Percentiles rank a stretch among this genome's conserved stretches.
phyloP scores from a whole-genome alignment of 2,888 invertebrate genomes.

The Frankliniella fusca region DNA sequence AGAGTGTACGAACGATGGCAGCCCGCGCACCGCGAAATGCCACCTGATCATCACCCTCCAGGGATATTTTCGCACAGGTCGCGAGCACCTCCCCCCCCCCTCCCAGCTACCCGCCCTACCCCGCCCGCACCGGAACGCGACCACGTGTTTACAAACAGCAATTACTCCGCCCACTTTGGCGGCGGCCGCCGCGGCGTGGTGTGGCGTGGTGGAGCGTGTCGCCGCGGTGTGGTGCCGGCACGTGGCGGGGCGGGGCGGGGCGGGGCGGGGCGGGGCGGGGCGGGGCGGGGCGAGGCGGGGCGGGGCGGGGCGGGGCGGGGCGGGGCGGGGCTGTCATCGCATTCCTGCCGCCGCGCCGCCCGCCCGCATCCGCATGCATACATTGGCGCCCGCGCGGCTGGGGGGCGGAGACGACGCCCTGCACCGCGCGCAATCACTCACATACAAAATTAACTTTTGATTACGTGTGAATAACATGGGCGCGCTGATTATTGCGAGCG shows the following conservation, averaged over 20 bases:
- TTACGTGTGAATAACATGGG: too few relatives aligned
- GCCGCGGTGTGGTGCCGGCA: background rate
- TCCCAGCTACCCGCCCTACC: background rate
- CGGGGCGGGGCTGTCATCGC: background rate
- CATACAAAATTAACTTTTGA: too few relatives aligned
- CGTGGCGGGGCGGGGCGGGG: background rate
- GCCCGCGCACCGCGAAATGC: too few relatives aligned
- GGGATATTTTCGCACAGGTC: too few relatives aligned
- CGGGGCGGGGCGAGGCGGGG: background rate
- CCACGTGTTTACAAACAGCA: constrained; percentile 24
- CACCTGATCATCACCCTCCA: too few relatives aligned
- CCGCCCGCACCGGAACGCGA: background rate
- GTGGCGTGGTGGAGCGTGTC: background rate
- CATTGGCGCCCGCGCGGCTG: background rate
- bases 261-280: background rate
- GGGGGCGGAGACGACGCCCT: too few relatives aligned
- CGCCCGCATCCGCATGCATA: background rate
- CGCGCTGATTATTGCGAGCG: too few relatives aligned
- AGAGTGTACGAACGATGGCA: too few relatives aligned
- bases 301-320: background rate
- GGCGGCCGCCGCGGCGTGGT: background rate
- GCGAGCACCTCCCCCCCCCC: background rate
- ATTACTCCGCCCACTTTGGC: constrained; percentile 15
- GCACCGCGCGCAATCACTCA: too few relatives aligned
- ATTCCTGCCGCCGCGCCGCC: background rate